A percentile compares a stretch with the other conserved stretches of the same genome.
Conservation (phyloP, 2,888 invertebrate genomes). For the Artemia sinica region DNA sequence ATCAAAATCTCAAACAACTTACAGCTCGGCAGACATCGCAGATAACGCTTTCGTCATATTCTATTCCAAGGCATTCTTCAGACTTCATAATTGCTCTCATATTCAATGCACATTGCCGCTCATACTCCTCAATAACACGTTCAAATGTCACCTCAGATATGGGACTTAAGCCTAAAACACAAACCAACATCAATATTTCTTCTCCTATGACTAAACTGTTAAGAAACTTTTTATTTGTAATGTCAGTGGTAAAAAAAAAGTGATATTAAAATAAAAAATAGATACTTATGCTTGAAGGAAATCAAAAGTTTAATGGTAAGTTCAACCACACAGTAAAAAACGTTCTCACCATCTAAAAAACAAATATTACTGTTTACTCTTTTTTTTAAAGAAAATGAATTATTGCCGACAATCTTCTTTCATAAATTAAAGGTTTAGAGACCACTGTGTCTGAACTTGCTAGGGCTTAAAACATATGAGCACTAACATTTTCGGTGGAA, state of each 20-base stretch:
- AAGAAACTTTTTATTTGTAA: neutral
- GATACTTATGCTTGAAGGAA: neutral
- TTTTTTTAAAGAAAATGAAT: too few species aligned
- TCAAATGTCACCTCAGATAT: constrained; percentile 76
- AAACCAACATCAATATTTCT: neutral
- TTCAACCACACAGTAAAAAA: too few species aligned
- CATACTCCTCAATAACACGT: constrained; percentile 74
- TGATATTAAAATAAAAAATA: neutral
- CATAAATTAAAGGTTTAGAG: too few species aligned
- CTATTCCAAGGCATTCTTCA: constrained; percentile 83
- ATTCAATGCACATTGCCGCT: constrained; percentile 81
- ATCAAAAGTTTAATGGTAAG: too few species aligned
- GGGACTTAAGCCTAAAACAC: constrained; percentile 38
- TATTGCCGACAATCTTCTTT: too few species aligned
- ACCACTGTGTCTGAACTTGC: too few species aligned
- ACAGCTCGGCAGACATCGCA: constrained; percentile 94
- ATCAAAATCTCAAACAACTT: constrained; percentile 30
- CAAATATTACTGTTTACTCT: too few species aligned
- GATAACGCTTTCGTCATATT: constrained; percentile 94
- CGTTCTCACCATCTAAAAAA: too few species aligned
- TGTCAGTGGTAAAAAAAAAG: neutral
- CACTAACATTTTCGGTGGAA: too few species aligned
- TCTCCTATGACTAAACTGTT: constrained; percentile 15
- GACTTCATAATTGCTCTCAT: constrained; percentile 76
- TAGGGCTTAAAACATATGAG: too few species aligned